Evolutionary conservation across 1,140 invertebrate genomes (phyloP).

Genomic region (Panonychus citri): DNA sequence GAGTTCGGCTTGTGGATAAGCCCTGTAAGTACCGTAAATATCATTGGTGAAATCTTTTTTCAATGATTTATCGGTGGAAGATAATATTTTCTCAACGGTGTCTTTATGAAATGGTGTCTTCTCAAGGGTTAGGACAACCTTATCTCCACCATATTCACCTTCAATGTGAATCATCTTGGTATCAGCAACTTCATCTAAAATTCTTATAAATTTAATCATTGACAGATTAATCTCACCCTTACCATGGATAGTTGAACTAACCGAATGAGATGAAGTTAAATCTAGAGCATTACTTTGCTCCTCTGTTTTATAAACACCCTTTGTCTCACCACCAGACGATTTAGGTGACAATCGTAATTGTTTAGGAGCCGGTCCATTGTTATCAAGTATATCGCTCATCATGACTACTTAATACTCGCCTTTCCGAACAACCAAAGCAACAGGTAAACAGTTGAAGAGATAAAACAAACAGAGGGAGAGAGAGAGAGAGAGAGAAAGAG

Average conservation of each 20-base stretch:
- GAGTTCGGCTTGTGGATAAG: background rate
- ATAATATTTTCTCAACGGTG: slow-evolving; percentile 32
- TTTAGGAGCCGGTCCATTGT: background rate
- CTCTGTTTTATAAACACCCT: background rate
- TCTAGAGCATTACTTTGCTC: background rate
- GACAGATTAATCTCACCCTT: background rate
- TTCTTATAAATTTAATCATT: slow-evolving; percentile 1
- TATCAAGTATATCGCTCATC: background rate
- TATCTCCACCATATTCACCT: slow-evolving; percentile 27
- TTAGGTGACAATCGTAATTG: background rate
- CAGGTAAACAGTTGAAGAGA: no score
- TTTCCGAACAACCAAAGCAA: no score
- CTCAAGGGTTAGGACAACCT: slow-evolving; percentile 52
- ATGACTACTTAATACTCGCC: background rate
- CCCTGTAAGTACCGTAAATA: slow-evolving; percentile 54
- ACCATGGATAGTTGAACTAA: background rate
- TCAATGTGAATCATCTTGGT: background rate
- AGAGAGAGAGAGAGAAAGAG: no score
- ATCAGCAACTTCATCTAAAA: background rate
- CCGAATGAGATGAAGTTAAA: background rate
- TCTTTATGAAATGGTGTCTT: slow-evolving; percentile 54
- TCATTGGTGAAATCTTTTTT: slow-evolving; percentile 44
- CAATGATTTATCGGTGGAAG: slow-evolving; percentile 15
- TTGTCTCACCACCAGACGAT: background rate
- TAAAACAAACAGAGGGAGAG: no score